Evolutionary conservation across 1,140 invertebrate species (phyloP).

Genomic region (Limonius californicus): DNA sequence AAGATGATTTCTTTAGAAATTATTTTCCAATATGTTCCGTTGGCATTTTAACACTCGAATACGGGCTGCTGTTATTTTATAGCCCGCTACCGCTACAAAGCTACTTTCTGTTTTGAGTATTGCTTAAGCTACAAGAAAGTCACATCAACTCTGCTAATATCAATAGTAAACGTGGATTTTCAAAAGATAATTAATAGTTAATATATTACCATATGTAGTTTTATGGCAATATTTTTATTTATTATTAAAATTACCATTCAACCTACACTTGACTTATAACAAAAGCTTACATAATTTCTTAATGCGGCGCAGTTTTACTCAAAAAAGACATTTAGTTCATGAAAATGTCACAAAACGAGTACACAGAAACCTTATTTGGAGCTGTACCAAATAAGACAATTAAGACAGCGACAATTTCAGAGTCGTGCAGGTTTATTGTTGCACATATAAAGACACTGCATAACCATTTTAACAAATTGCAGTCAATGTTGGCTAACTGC

Average conservation of each 20-base stretch:
- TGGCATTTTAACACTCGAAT: no score
- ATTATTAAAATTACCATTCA: background rate
- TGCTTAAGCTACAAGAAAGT: no score
- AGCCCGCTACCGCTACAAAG: no score
- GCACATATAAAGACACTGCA: conserved; percentile 2
- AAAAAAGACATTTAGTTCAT: background rate
- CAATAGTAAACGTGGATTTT: no score
- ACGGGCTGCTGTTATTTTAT: no score
- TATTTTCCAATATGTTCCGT: no score
- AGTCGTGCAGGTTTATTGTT: conserved; percentile 5
- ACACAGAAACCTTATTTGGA: background rate
- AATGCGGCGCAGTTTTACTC: background rate
- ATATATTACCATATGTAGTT: background rate
- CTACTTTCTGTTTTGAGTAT: no score
- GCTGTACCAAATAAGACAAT: conserved; percentile 3
- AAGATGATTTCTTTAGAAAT: no score
- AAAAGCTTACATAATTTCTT: background rate
- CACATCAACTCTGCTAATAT: no score
- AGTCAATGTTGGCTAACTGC: conserved; percentile 7
- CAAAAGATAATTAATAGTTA: background rate
- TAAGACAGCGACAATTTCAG: conserved; percentile 5
- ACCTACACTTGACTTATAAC: background rate
- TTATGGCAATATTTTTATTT: background rate
- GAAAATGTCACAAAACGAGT: conserved; percentile 3
- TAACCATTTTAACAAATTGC: conserved; percentile 16